These are phyloP conservation scores for Ptyas mucosa DNA, from an alignment of 2,113 vertebrate genomes.

Conservation along the genomic window DNA sequence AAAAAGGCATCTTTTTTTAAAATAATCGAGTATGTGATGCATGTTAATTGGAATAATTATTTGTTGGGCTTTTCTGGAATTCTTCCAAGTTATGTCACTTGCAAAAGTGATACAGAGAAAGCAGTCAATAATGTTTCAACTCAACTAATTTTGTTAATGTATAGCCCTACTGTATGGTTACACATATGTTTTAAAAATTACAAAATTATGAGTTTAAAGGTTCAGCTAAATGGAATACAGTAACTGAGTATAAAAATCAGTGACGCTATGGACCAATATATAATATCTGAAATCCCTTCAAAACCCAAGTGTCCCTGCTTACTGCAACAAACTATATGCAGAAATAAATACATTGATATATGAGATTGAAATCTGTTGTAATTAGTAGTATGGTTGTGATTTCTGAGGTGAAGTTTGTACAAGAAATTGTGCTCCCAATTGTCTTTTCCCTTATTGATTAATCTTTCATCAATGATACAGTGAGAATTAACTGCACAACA, in stretches of 20 bases:
- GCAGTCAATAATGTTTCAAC: neutral
- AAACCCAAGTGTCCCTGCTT: neutral
- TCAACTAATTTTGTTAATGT: conserved; percentile 1
- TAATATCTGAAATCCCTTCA: neutral
- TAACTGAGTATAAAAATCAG: neutral
- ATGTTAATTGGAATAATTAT: conserved; percentile 13
- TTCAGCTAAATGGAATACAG: neutral
- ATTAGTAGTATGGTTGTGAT: neutral
- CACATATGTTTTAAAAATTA: conserved; percentile 2
- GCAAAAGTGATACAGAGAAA: conserved; percentile 3
- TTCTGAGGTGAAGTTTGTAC: neutral
- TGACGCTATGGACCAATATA: neutral
- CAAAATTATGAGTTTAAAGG: neutral
- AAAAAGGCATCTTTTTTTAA: neutral
- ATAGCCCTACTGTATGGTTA: neutral
- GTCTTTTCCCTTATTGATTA: neutral
- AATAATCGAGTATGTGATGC: neutral
- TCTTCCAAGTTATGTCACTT: neutral
- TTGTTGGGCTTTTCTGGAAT: neutral
- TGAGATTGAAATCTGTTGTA: neutral
- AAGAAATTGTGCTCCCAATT: neutral
- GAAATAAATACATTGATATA: neutral
- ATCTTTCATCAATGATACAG: neutral
- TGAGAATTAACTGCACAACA: neutral
- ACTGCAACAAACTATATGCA: neutral